These are phyloP conservation scores for Xyrauchen texanus DNA, from an alignment of 2,113 vertebrate species.

Conservation along the genomic window DNA sequence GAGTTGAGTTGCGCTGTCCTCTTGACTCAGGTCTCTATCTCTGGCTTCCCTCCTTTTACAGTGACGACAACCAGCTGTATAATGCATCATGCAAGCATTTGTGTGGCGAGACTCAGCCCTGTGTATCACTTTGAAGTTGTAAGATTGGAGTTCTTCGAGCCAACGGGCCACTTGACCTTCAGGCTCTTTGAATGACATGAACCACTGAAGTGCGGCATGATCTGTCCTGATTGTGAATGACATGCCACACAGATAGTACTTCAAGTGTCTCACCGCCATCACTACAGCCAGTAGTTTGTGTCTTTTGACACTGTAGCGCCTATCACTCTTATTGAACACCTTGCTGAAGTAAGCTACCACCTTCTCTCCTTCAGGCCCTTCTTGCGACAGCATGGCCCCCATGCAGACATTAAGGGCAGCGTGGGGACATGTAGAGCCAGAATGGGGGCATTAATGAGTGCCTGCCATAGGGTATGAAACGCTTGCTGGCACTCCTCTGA, in stretches of 20 bases:
- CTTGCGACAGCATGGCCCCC: not conserved
- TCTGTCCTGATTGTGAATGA: slow-evolving; percentile 43
- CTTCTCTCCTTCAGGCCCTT: not conserved
- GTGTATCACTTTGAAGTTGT: slow-evolving; percentile 3
- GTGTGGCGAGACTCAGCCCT: not conserved
- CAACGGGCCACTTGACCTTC: slow-evolving; percentile 17
- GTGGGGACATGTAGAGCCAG: not conserved
- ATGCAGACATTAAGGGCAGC: not conserved
- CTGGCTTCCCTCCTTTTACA: not conserved
- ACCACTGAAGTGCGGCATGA: slow-evolving; percentile 32
- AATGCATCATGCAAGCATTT: slow-evolving; percentile 9
- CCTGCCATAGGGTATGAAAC: not conserved
- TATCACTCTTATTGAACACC: slow-evolving; percentile 14
- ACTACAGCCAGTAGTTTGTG: slow-evolving; percentile 12
- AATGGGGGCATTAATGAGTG: not conserved
- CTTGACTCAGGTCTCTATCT: not conserved
- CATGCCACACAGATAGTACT: slow-evolving; percentile 20
- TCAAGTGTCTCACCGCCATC: slow-evolving; percentile 33
- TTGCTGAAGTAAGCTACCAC: slow-evolving; percentile 37
- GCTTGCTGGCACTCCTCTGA: slow-evolving; percentile 5
- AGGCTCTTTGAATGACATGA: slow-evolving; percentile 40
- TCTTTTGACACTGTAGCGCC: slow-evolving; percentile 7
- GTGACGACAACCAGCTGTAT: slow-evolving; percentile 13
- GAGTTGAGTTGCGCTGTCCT: not conserved
- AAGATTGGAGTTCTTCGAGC: slow-evolving; percentile 23